Evolutionary conservation across 2,797 vertebrate species (phyloP), one percentile per base, ranked within the genome.

Genomic region (Rachycentron canadum): DNA sequence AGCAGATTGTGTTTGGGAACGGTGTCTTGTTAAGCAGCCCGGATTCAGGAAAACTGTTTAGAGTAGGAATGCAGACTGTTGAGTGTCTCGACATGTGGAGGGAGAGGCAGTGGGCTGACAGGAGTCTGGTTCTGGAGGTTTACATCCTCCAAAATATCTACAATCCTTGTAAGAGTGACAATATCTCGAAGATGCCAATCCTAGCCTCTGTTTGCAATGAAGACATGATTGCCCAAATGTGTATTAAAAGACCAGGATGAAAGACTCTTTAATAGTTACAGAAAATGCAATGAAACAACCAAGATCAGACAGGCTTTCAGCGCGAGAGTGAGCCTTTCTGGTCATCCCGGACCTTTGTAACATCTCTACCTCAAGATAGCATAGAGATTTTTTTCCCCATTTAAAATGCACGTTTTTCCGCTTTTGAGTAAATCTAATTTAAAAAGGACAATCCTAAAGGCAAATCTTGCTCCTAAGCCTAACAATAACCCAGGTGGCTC

Each of bases 21-120:
- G 50, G 55, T 61, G 75, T 84, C 71, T 83, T 47, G 70, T 82
- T 52, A 49, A 76, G 65, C 50, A n/a, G 73, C 59, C 32, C 32
- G 65, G 50, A 72, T 88, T 68, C 69, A 83, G 74, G 76, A 84
- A 85, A 84, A 84, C 36, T 74, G 49, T 61, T 73, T 13, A 17
- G 17, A 79, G 28, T 52, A 89, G 85, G 93, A 94, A 94, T 90
- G 88, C 74, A 85, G 80, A 28, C 74, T 70, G 83, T 17, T 69
- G 67, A 87, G 80, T 68, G 89, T 87, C 87, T 81, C 55, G 63
- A 89, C 90, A 88, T 82, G 91, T 88, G 77, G 58, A 60, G 40
- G 40, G 52, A 69, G 53, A 78, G 81, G 52, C 34, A n/a, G 69
- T 36, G 69, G 72, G 71, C 55, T 58, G 62, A 79, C 68, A 52